These are phyloP conservation scores for Polietes domitor DNA, from an alignment of 2,888 invertebrate genomes.

Conservation along the genomic window DNA sequence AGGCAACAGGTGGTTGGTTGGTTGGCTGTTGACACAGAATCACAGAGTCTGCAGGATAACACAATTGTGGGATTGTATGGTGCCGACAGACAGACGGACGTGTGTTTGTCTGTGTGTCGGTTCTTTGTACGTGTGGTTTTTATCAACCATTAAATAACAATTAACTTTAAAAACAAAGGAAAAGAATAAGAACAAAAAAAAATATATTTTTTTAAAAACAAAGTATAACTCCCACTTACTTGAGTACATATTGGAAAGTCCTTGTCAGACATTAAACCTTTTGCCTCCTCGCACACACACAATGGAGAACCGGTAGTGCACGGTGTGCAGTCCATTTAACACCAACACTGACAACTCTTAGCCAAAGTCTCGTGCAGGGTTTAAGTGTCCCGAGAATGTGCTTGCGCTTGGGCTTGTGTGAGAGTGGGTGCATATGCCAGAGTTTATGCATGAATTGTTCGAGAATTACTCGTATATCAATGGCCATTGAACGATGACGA, in stretches of 20 bases:
- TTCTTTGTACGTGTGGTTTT: constrained; percentile 1
- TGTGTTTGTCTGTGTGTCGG: not conserved
- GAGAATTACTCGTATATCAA: constrained; percentile 25
- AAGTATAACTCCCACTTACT: not conserved
- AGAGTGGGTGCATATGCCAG: constrained; percentile 5
- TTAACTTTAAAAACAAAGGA: constrained; percentile 36
- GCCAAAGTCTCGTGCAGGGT: constrained; percentile 23
- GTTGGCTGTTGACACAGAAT: too few species aligned
- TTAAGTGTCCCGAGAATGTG: constrained; percentile 2
- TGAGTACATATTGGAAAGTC: not conserved
- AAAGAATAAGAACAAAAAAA: not conserved
- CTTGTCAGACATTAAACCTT: not conserved
- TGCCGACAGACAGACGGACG: not conserved
- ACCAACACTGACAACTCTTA: constrained; percentile 30
- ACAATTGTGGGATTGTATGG: not conserved
- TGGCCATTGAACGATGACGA: not conserved
- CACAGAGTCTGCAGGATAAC: not conserved
- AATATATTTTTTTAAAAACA: constrained; percentile 1
- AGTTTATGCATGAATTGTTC: constrained; percentile 3
- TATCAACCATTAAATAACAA: constrained; percentile 58
- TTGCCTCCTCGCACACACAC: not conserved
- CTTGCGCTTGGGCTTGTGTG: not conserved
- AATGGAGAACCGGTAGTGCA: not conserved
- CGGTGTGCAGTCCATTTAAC: constrained; percentile 48
- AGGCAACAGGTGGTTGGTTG: constrained; percentile 46